Conservation (phyloP, 2,797 vertebrate species). For the Oceanodroma leucorhoa region DNA sequence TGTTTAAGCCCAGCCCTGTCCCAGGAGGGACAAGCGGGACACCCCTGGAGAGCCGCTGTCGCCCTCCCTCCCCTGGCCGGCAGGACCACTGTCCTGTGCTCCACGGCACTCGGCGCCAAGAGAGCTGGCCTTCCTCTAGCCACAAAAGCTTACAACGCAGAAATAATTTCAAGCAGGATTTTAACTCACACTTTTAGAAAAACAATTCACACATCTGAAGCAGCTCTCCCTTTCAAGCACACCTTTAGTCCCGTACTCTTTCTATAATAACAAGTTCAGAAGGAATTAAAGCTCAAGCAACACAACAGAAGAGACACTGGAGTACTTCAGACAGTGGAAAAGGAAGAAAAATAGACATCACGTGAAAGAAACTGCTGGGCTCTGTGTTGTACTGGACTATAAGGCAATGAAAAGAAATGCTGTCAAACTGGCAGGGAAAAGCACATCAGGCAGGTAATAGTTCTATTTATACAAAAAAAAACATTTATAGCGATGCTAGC, state of each 20-base stretch:
- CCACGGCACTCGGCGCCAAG: accelerated
- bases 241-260: not conserved
- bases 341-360: not conserved
- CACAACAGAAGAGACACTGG: not conserved
- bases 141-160: not conserved
- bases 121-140: not conserved
- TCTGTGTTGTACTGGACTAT: not conserved
- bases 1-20: not conserved
- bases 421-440: not conserved
- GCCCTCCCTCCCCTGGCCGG: not conserved
- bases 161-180: not conserved
- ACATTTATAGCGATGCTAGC: not conserved
- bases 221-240: not conserved
- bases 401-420: not conserved
- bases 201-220: not conserved
- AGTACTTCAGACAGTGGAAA: not conserved
- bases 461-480: not conserved
- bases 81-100: accelerated
- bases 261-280: not conserved
- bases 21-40: not conserved
- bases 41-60: not conserved
- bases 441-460: not conserved
- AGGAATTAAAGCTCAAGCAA: not conserved
- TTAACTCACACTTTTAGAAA: not conserved
- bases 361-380: not conserved